Evolutionary conservation across 37 sponge, comb jelly and placozoan genomes (phyloP).

Genomic region (Haliclona indistincta): DNA sequence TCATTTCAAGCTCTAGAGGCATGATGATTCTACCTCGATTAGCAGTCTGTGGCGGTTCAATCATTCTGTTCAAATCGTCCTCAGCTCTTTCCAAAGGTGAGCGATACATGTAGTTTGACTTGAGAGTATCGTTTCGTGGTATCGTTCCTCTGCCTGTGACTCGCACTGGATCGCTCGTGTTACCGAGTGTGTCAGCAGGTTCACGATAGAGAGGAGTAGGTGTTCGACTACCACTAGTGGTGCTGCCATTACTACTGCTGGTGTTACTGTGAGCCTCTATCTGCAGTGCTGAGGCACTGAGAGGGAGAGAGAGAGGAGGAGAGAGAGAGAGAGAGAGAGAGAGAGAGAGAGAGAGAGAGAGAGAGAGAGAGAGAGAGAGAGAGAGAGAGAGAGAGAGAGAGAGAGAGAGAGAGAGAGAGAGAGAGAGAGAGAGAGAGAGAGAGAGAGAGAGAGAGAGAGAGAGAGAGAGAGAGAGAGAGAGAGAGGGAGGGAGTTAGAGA

Average conservation of each 20-base stretch:
- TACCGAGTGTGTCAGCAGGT: neutral
- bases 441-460: no score
- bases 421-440: constrained; percentile 15
- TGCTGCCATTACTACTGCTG: neutral
- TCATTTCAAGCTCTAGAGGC: no score
- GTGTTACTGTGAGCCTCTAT: no score
- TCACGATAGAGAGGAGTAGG: neutral
- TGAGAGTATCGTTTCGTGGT: neutral
- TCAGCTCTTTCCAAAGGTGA: constrained; percentile 1
- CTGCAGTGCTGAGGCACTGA: no score
- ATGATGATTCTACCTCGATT: no score
- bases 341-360: constrained; percentile 21
- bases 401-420: neutral
- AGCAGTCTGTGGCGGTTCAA: neutral
- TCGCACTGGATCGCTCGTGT: neutral
- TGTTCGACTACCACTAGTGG: neutral
- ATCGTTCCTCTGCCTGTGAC: no score
- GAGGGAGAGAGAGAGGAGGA: neutral
- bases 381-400: neutral
- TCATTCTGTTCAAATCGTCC: neutral
- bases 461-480: neutral
- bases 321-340: constrained; percentile 2
- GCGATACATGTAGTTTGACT: neutral
- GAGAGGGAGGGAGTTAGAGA: neutral
- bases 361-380: constrained; percentile 30